Base-by-base conservation (phyloP, 2,888 invertebrate species). In the Petrolisthes manimaculis region DNA sequence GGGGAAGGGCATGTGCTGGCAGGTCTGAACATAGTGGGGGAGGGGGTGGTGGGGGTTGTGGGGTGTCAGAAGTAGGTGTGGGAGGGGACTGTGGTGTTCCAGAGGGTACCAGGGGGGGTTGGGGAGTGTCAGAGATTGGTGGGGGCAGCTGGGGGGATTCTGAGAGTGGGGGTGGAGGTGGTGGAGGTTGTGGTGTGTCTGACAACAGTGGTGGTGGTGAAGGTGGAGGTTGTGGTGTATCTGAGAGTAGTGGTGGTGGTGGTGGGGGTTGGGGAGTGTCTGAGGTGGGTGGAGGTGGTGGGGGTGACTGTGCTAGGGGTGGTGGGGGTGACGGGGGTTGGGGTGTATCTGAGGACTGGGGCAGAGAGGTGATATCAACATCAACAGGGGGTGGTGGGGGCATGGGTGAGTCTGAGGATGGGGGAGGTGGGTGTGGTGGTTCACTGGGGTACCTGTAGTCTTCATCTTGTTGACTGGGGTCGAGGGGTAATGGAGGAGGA, bases 401-500 rank as follows among this genome's bases (percentile, higher is more conserved):
- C 37, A 37, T 37, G 37, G 37, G 37, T 37, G 37, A 37, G 37
- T 37, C 37, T 2, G 37, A 37, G 37, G 37, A 37, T 37, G 37
- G 37, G 37, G 37, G 37, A 37, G 54, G n/a, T 9, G 55, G 54
- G 14, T 79, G 78, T 6, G 78, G 54, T 24, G 24, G 24, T 18
- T 82, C 81, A 37, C 81, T 67, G 24, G 67, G 37, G 37, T n/a
- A n/a, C n/a, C n/a, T n/a, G 37, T 37, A 37, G 37, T 37, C 37
- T 37, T 37, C 37, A 37, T 37, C 37, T 2, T 37, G 37, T 37
- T 37, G 1, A 37, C 37, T 37, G 37, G 37, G 37, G 37, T 37
- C 37, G 37, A 37, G 71, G 18, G 83, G 71, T 37, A 69, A 69
- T 55, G 78, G 78, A 8, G 82, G 82, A n/a, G 82, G 82, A 18